Base-by-base conservation (phyloP, 1,140 invertebrate genomes). In the Melipona quadrifasciata region DNA sequence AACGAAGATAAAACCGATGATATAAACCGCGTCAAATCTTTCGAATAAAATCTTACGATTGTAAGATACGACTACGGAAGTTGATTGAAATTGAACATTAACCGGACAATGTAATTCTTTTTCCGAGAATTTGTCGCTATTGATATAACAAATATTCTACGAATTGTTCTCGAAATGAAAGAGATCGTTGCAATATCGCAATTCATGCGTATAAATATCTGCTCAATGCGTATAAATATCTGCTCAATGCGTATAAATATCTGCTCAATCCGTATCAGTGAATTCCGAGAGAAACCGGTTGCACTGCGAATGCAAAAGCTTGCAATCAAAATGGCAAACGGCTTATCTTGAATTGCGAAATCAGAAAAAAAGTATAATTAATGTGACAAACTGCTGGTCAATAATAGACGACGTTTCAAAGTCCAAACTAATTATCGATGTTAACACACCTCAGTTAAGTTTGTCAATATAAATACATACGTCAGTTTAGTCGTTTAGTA, bases 381-480 rank as follows among this genome's bases (percentile, higher is more conserved):
- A 1, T 19, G 19, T 31, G 34, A 72, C 31, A 16, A 70, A 64
- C 64, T 58, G 16, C 0, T 0, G 19, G 8, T n/a, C 31, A 65
- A 64, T 19, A 61, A 79, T 61, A 61, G 31, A n/a, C 2, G 19
- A 16, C 17, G 14, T 75, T 78, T 61, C 82, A 83, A 83, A 83
- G 82, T 79, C 55, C 81, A 21, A 34, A 10, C 21, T 16, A 53
- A 3, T 83, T 83, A 77, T 77, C 81, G 19, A 19, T 6, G 5
- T 51, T 21, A 39, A 76, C 74, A 27, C 31, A 58, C n/a, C 39
- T 68, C 6, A 14, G 6, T 19, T 14, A 39, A n/a, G 11, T 83
- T n/a, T 31, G 31, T 31, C 31, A 27, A 53, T 8, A 17, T 83
- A 71, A 78, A 79, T 34, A 61, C 2, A 21, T 6, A 47, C 39